phyloP scores from a whole-genome alignment of 2,888 invertebrate genomes.

The Scaptomyza parva region DNA sequence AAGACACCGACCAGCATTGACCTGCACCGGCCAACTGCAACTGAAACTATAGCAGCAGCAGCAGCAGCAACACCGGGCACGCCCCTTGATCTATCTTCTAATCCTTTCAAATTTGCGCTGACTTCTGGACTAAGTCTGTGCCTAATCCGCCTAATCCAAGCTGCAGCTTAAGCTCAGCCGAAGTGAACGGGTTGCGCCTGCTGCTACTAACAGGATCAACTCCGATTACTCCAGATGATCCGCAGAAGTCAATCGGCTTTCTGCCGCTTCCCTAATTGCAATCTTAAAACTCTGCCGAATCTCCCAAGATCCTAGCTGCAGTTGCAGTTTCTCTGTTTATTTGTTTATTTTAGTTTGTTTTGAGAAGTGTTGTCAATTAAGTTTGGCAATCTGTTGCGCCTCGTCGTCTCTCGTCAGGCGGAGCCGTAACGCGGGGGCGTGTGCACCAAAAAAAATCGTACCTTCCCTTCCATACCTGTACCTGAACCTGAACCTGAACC shows the following conservation, averaged over 20 bases:
- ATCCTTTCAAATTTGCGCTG: conserved; percentile 77
- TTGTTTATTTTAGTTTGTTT: conserved; percentile 83
- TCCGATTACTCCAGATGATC: conserved; percentile 79
- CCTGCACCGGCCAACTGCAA: conserved; percentile 28
- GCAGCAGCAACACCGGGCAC: conserved; percentile 20
- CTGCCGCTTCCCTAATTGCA: conserved; percentile 45
- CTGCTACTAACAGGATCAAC: conserved; percentile 74
- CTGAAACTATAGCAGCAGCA: neutral
- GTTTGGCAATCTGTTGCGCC: conserved; percentile 63
- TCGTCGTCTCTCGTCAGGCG: conserved; percentile 35
- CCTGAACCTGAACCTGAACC: no score
- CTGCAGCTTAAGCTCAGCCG: neutral
- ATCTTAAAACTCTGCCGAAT: conserved; percentile 25
- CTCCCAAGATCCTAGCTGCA: conserved; percentile 42
- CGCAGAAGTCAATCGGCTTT: conserved; percentile 67
- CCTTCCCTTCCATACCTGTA: conserved; percentile 43
- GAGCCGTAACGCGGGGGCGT: conserved; percentile 66
- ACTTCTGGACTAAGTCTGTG: conserved; percentile 64
- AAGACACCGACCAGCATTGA: conserved; percentile 38
- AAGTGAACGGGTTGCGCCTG: conserved; percentile 51
- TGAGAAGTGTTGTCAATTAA: conserved; percentile 79
- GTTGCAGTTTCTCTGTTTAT: conserved; percentile 69
- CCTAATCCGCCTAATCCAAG: conserved; percentile 47
- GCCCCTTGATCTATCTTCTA: conserved; percentile 38
- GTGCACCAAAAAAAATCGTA: conserved; percentile 57